phyloP scores from a whole-genome alignment of 2,113 vertebrate species.

The Sebastes schlegelii region DNA sequence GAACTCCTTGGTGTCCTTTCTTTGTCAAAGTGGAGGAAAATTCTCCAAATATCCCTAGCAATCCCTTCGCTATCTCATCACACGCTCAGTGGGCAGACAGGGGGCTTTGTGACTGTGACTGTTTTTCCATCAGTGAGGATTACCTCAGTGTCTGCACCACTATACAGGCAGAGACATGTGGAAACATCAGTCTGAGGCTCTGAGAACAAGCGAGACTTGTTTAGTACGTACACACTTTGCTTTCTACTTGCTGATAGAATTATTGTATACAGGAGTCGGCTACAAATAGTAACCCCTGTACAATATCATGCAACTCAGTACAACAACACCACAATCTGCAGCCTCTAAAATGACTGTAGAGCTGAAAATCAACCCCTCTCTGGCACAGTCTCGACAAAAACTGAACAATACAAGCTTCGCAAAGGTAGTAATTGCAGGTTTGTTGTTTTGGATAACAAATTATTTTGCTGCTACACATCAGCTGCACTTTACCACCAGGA shows the following conservation, averaged over 20 bases:
- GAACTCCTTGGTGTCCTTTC: conserved; percentile 19
- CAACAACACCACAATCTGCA: not conserved
- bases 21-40: conserved; percentile 45
- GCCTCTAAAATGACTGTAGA: not conserved
- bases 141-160: conserved; percentile 32
- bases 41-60: conserved; percentile 37
- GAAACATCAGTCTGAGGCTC: conserved; percentile 6
- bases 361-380: not conserved
- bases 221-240: not conserved
- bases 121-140: conserved; percentile 62
- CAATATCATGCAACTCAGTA: not conserved
- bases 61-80: conserved; percentile 62
- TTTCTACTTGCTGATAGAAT: conserved; percentile 10
- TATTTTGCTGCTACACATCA: not conserved
- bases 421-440: not conserved
- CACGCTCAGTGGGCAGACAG: conserved; percentile 53
- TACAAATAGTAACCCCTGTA: not conserved
- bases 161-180: not conserved
- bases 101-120: conserved; percentile 47
- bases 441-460: not conserved
- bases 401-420: not conserved
- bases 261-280: not conserved
- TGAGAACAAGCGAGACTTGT: not conserved
- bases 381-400: not conserved
- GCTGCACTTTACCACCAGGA: not conserved